A percentile compares a stretch with the other conserved stretches of the same genome.
phyloP scores from a whole-genome alignment of 2,113 vertebrate genomes.

The Eurystomus gularis region DNA sequence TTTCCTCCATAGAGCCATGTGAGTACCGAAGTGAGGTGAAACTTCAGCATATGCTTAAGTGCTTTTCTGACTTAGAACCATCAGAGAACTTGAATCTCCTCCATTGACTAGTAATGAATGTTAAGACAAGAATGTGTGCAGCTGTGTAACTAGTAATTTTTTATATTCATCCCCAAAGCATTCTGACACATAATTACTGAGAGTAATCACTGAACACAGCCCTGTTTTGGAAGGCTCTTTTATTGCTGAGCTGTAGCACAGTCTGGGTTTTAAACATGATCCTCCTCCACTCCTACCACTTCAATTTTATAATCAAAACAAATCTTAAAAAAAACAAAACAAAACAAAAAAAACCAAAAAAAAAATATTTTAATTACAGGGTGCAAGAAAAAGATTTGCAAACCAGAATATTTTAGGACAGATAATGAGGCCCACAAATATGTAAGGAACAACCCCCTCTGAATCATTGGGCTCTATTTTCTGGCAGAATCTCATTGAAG shows the following conservation, averaged over 20 bases:
- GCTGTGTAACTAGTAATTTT: neutral
- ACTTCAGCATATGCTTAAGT: neutral
- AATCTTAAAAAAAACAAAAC: no score
- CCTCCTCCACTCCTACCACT: neutral
- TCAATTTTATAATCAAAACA: slow-evolving; percentile 31
- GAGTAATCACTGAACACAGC: neutral
- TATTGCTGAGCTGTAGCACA: neutral
- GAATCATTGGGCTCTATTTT: neutral
- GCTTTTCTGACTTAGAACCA: neutral
- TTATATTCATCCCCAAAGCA: neutral
- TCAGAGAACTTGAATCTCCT: neutral
- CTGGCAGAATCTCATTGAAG: neutral
- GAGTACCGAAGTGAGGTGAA: neutral
- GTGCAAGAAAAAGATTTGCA: neutral
- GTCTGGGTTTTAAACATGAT: slow-evolving; percentile 1
- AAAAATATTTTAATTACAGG: slow-evolving; percentile 1
- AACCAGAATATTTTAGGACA: neutral
- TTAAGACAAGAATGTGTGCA: neutral
- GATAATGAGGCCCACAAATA: neutral
- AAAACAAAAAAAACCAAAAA: no score
- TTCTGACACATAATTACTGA: neutral
- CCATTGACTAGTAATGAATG: neutral
- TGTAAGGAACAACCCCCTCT: neutral
- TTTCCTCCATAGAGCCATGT: neutral
- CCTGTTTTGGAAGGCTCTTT: slow-evolving; percentile 7